A percentile compares a stretch with the other conserved stretches of the same genome.
phyloP scores from a whole-genome alignment of 2,888 invertebrate genomes.

The Dynastes tityus region DNA sequence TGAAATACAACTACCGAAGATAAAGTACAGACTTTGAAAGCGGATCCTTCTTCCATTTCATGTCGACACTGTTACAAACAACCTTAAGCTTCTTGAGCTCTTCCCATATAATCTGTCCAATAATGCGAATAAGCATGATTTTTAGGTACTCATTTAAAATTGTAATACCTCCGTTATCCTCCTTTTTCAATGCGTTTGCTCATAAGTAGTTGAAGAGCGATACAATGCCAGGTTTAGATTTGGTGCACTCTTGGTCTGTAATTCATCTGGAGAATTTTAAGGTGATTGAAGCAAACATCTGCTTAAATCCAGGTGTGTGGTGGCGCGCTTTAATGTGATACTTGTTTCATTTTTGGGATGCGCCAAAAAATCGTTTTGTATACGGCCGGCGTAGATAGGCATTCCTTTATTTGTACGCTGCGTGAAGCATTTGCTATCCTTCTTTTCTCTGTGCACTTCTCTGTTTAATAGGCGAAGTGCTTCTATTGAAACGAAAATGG shows the following conservation, averaged over 20 bases:
- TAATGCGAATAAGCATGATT: slow-evolving; percentile 60
- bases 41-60: slow-evolving; percentile 57
- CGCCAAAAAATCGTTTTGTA: slow-evolving; percentile 16
- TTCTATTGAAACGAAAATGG: not conserved
- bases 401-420: slow-evolving; percentile 16
- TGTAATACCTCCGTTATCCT: slow-evolving; percentile 55
- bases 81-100: slow-evolving; percentile 54
- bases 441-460: not conserved
- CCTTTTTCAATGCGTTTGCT: slow-evolving; percentile 2
- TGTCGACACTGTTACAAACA: slow-evolving; percentile 58
- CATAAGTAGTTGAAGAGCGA: not conserved
- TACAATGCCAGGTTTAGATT: slow-evolving; percentile 9
- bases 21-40: slow-evolving; percentile 52
- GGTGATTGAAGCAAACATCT: slow-evolving; percentile 48
- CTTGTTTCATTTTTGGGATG: slow-evolving; percentile 37
- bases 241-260: not conserved
- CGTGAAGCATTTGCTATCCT: not conserved
- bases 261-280: slow-evolving; percentile 42
- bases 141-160: slow-evolving; percentile 60
- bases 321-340: slow-evolving; percentile 36
- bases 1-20: slow-evolving; percentile 29
- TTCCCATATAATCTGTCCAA: slow-evolving; percentile 61
- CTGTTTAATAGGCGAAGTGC: slow-evolving; percentile 32
- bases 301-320: slow-evolving; percentile 47
- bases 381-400: slow-evolving; percentile 18